Evolutionary conservation across 2,888 invertebrate species (phyloP), one percentile per base, ranked within the genome.

Genomic region (Fabriciana adippe): DNA sequence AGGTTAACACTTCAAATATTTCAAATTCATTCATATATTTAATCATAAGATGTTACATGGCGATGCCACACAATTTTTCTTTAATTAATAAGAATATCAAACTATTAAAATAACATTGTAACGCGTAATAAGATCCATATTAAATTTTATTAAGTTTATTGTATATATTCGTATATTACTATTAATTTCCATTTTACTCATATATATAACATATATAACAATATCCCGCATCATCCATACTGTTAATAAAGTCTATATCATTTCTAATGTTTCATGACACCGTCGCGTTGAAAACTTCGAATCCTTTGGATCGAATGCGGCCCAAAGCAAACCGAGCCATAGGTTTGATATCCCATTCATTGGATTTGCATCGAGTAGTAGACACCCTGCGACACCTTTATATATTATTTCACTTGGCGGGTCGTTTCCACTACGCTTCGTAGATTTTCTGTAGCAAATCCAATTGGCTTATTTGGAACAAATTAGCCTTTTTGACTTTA

Each of bases 251-350:
- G 76, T 64, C 77, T 81, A 86, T 75, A 76, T 81, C 81, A 86
- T 86, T 89, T 92, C 83, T 89, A 78, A 90, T 91, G 86, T 92
- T 92, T 89, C 92, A 92, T 92, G 92, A 86, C 80, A 82, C 81
- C 85, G 86, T 84, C 86, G 91, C 83, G 86, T 89, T 86, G 87
- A 85, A 86, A 81, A 79, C 86, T 80, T 77, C 85, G 78, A 82
- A 82, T 82, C 81, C 82, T 84, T 85, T 82, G 89, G 88, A 84
- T 77, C 82, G 82, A 78, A 81, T 81, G 82, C 80, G 81, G 81
- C 80, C 78, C 79, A 82, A 88, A 92, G 92, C 92, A 84, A 92
- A 90, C 85, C 83, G 86, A 88, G 92, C 90, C 73, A 92, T 92
- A 92, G 92, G 92, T 92, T 92, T 92, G 92, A 91, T 89, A 90